Percentiles rank a stretch among this genome's conserved stretches.
These are phyloP conservation scores for Drosophila lacicola DNA, from an alignment of 2,888 invertebrate genomes.

Conservation along the genomic window DNA sequence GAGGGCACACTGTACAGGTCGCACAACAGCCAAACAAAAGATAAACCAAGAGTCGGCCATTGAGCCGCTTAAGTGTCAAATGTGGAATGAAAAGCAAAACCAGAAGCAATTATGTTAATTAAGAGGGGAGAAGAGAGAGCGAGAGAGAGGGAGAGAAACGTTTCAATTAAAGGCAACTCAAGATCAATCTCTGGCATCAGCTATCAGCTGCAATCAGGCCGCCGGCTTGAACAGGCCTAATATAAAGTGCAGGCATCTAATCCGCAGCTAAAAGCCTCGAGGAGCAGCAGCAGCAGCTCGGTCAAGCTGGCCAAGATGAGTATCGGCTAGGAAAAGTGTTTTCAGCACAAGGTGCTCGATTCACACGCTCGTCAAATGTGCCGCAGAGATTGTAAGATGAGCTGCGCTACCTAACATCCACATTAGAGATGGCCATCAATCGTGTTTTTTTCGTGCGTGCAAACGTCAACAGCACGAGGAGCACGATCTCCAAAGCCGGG, in stretches of 20 bases:
- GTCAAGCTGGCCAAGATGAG: conserved; percentile 65
- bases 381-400: conserved; percentile 54
- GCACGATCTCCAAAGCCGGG: too few species aligned
- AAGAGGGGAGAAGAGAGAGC: conserved; percentile 31
- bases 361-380: conserved; percentile 77
- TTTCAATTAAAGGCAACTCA: conserved; percentile 78
- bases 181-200: conserved; percentile 75
- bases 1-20: conserved; percentile 9
- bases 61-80: conserved; percentile 49
- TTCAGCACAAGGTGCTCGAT: conserved; percentile 68
- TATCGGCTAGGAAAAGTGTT: conserved; percentile 56
- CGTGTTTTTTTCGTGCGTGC: too few species aligned
- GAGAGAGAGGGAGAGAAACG: conserved; percentile 43
- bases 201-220: conserved; percentile 43
- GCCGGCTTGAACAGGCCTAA: conserved; percentile 19
- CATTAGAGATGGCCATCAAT: too few species aligned
- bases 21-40: too few species aligned
- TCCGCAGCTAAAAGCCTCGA: conserved; percentile 52
- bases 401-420: conserved; percentile 25
- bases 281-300: conserved; percentile 17
- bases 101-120: conserved; percentile 79
- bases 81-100: conserved; percentile 31
- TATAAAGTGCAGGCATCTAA: conserved; percentile 48
- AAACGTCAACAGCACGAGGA: too few species aligned
- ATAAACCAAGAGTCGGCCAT: conserved; percentile 40